Percentiles rank a stretch among this genome's conserved stretches.
Conservation (phyloP, 2,113 vertebrate genomes). For the Tragelaphus strepsiceros region DNA sequence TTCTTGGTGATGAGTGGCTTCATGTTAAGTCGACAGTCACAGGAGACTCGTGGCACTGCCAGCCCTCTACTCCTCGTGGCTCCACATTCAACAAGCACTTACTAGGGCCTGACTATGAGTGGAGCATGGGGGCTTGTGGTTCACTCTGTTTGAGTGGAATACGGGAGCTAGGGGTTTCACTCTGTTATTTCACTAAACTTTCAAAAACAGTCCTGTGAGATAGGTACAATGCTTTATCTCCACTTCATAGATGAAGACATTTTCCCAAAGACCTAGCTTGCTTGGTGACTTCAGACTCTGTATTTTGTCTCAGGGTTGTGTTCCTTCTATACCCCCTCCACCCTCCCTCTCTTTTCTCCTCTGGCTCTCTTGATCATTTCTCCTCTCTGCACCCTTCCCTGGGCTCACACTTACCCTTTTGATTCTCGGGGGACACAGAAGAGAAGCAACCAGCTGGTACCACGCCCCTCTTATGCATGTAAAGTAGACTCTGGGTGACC, state of each 20-base stretch:
- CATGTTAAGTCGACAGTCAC: not conserved
- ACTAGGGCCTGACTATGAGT: not conserved
- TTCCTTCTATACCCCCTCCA: not conserved
- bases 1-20: not conserved
- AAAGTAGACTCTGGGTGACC: not conserved
- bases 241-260: not conserved
- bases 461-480: not conserved
- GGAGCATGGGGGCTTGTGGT: not conserved
- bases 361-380: fast-evolving
- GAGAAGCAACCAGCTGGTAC: not conserved
- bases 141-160: not conserved
- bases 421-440: not conserved
- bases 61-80: not conserved
- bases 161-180: fast-evolving
- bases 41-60: fast-evolving
- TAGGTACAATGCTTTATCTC: not conserved
- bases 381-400: not conserved
- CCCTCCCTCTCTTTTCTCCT: not conserved
- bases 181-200: not conserved
- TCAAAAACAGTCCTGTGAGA: not conserved
- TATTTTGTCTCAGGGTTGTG: not conserved
- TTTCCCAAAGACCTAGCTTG: not conserved
- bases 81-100: not conserved
- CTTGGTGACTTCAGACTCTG: not conserved
- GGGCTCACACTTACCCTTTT: not conserved